Conservation (phyloP, 2,797 vertebrate species). For the Nannoperca australis region DNA sequence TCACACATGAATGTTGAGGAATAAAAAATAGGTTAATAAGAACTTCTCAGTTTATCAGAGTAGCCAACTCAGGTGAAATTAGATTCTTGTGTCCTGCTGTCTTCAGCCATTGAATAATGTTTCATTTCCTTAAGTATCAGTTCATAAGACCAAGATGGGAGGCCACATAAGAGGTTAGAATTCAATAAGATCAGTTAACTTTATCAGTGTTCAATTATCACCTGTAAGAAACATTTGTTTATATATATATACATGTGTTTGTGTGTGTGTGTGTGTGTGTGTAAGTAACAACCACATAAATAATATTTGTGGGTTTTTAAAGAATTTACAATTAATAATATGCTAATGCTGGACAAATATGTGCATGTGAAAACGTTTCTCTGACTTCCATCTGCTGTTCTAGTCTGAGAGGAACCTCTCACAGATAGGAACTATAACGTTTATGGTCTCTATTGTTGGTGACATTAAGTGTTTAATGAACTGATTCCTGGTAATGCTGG, state of each 20-base stretch:
- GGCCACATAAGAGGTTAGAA: background rate
- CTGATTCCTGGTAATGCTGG: background rate
- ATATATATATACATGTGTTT: too few species aligned
- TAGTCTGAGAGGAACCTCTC: background rate
- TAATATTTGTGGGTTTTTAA: background rate
- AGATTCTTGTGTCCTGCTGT: background rate
- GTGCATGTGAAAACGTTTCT: background rate
- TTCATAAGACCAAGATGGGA: background rate
- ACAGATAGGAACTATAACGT: slow-evolving; percentile 10
- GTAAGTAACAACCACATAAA: background rate
- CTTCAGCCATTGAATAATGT: background rate
- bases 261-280: too few species aligned
- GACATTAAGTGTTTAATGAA: background rate
- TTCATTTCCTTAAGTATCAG: background rate
- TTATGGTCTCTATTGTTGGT: slow-evolving; percentile 1
- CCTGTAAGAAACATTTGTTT: background rate
- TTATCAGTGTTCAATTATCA: background rate
- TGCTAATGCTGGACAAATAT: background rate
- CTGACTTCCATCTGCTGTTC: slow-evolving; percentile 12
- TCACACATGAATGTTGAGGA: background rate
- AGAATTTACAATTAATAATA: background rate
- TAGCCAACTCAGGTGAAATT: background rate
- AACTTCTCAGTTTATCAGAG: background rate
- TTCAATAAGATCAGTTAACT: background rate
- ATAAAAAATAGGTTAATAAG: background rate